These are phyloP conservation scores for Rhynchonycteris naso DNA, from an alignment of 2,797 vertebrate genomes.

Conservation along the genomic window DNA sequence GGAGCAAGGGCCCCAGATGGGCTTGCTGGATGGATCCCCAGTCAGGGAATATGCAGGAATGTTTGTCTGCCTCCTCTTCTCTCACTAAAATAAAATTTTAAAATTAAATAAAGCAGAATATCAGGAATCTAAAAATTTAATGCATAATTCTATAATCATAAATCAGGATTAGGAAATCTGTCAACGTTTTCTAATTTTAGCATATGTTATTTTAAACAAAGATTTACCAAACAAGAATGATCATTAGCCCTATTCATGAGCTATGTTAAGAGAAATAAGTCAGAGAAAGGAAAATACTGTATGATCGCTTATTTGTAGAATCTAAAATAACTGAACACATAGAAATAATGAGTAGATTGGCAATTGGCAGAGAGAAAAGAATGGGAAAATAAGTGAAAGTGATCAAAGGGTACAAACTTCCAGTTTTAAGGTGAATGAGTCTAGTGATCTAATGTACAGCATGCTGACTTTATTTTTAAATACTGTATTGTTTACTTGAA, in stretches of 20 bases:
- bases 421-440: not conserved
- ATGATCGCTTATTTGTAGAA: not conserved
- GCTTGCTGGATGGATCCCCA: too few species aligned
- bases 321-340: not conserved
- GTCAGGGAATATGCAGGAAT: too few species aligned
- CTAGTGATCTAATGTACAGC: not conserved
- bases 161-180: not conserved
- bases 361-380: not conserved
- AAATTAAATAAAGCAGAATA: not conserved
- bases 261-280: not conserved
- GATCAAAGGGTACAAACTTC: not conserved
- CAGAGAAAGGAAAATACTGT: not conserved
- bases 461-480: not conserved
- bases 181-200: not conserved
- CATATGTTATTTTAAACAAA: constrained; percentile 14
- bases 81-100: too few species aligned
- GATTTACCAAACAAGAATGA: not conserved
- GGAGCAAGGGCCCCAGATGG: too few species aligned
- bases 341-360: not conserved
- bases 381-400: not conserved
- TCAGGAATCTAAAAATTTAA: not conserved
- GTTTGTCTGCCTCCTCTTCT: too few species aligned
- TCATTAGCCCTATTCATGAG: not conserved
- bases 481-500: not conserved
- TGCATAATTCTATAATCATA: not conserved